Base-by-base conservation (phyloP, 1,140 invertebrate genomes). In the Drosophila chauvacae region DNA sequence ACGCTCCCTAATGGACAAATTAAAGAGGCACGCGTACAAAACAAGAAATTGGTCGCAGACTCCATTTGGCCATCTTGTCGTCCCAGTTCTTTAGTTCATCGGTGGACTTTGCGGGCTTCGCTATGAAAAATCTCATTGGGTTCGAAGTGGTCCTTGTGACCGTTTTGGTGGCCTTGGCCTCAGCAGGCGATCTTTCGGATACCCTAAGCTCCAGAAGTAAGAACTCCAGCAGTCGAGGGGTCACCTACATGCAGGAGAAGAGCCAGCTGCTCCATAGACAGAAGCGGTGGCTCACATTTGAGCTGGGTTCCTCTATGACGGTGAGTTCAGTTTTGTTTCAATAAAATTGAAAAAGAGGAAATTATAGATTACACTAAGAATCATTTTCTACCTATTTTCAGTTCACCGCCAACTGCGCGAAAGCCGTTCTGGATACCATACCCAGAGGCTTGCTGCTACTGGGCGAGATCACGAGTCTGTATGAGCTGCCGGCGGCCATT, bases 231-330 rank as follows among this genome's bases (percentile, higher is more conserved):
- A 51, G 42, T 45, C 62, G 48, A 10, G 39, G 47, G 4, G 64
- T 84, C 18, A 88, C 80, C 28, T 81, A 74, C 28, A 68, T 88
- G 23, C 80, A 70, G 1, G 68, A 88, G 16, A 69, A 80, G 35
- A 42, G 65, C 0, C 68, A 77, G 6, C 9, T 88, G 23, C 45
- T 88, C 20, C 63, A 69, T 18, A 73, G 84, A 1, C 69, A 84
- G n/a, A 88, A 88, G 51, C 69, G 84, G 14, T 88, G 84, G 84
- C 85, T 88, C 16, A 83, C 79, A 28, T 88, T 84, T 7, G 84
- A 88, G 7, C 41, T 80, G 65, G 80, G 84, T 18, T 56, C 69
- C 7, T 30, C 85, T 2, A 9, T 88, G 1, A 84, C 84, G 13
- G 84, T 88, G 13, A 65, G 84, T 77, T 26, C 0, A n/a, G 26